Percentiles rank a stretch among this genome's conserved stretches.
Evolutionary conservation across 2,888 invertebrate species (phyloP).

Genomic region (Crocallis elinguaria): DNA sequence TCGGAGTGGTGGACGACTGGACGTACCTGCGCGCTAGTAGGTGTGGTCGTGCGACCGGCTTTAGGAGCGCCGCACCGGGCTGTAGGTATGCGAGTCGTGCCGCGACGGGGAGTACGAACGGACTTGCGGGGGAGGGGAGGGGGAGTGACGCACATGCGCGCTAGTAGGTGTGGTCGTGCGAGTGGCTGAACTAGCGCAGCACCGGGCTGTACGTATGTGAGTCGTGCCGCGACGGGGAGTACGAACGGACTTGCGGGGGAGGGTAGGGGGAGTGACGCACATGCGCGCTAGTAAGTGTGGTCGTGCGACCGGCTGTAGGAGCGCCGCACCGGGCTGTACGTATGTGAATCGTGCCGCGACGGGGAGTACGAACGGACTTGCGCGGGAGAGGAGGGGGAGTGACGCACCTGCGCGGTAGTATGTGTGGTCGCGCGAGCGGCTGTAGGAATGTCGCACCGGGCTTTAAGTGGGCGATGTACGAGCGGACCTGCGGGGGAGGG

Average conservation of each 20-base stretch:
- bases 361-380: conserved; percentile 91
- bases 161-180: conserved; percentile 66
- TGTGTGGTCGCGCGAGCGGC: not conserved
- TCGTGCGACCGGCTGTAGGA: conserved; percentile 89
- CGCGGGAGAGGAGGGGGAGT: too few relatives aligned
- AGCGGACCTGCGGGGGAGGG: too few relatives aligned
- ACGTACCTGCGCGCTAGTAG: too few relatives aligned
- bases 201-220: conserved; percentile 98
- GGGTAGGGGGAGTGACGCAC: not conserved
- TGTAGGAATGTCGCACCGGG: not conserved
- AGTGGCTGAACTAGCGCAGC: conserved; percentile 92
- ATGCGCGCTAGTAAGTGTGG: conserved; percentile 58
- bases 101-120: conserved; percentile 92
- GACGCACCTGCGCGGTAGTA: too few relatives aligned
- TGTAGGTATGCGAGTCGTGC: conserved; percentile 82
- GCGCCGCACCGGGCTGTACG: conserved; percentile 96
- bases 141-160: not conserved
- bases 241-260: conserved; percentile 86
- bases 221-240: conserved; percentile 93
- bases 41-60: not conserved
- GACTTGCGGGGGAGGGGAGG: too few relatives aligned
- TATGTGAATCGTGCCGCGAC: conserved; percentile 94
- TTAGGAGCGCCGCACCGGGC: not conserved
- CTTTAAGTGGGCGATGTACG: too few relatives aligned
- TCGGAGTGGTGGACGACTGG: too few relatives aligned